Percentiles rank a stretch among this genome's conserved stretches.
Conservation (phyloP, 2,797 vertebrate genomes). For the Malacoraja senta region DNA sequence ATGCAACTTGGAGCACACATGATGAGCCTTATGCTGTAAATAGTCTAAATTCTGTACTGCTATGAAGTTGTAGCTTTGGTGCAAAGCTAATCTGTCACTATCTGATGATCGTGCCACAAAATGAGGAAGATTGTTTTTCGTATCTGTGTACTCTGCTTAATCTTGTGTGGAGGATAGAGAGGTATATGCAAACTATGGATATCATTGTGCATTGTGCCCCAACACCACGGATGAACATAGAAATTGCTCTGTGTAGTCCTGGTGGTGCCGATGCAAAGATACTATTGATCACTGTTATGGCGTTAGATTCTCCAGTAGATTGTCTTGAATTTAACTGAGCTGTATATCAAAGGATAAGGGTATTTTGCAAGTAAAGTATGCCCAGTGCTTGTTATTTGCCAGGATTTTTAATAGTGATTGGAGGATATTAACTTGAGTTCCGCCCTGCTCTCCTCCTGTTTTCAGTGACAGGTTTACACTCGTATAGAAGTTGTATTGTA, state of each 20-base stretch:
- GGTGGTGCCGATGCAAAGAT: neutral
- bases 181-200: neutral
- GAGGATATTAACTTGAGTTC: neutral
- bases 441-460: neutral
- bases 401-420: no score
- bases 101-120: neutral
- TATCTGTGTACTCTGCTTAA: neutral
- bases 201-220: neutral
- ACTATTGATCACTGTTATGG: neutral
- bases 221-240: neutral
- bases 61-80: neutral
- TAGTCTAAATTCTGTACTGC: neutral
- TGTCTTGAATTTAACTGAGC: neutral
- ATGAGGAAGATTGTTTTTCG: neutral
- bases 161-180: neutral
- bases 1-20: neutral
- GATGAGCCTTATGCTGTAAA: neutral
- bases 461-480: neutral
- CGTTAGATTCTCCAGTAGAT: neutral
- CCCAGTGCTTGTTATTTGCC: no score
- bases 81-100: neutral
- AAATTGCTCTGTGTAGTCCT: neutral
- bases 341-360: no score
- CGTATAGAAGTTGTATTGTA: neutral
- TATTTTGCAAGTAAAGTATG: no score